Evolutionary conservation across 2,797 vertebrate genomes (phyloP).

Genomic region (Rallus crepitans): DNA sequence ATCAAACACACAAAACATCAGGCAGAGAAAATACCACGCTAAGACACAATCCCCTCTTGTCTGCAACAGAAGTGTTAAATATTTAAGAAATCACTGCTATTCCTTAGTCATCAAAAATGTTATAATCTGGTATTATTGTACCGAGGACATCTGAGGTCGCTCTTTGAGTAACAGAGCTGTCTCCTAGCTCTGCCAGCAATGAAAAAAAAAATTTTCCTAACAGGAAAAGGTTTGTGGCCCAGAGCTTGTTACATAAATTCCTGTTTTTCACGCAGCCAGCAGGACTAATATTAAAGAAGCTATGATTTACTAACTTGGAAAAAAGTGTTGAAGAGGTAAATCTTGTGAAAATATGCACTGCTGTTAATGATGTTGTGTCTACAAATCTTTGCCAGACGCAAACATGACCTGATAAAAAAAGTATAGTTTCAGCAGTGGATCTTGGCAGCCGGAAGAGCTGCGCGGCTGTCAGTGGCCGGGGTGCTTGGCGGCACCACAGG

Average conservation of each 20-base stretch:
- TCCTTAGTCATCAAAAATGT: slow-evolving; percentile 80
- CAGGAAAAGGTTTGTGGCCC: slow-evolving; percentile 83
- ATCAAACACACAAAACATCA: neutral
- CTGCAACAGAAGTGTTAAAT: slow-evolving; percentile 54
- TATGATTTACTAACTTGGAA: slow-evolving; percentile 76
- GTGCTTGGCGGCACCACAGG: rapidly evolving
- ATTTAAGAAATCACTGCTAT: slow-evolving; percentile 68
- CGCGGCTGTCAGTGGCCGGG: neutral
- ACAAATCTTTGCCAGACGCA: slow-evolving; percentile 54
- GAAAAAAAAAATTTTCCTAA: slow-evolving; percentile 77
- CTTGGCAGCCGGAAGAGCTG: neutral
- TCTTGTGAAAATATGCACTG: slow-evolving; percentile 69
- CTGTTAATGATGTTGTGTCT: slow-evolving; percentile 70
- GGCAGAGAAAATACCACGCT: neutral
- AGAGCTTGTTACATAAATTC: slow-evolving; percentile 83
- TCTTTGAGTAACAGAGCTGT: slow-evolving; percentile 78
- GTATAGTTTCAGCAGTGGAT: slow-evolving; percentile 1
- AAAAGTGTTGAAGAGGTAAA: slow-evolving; percentile 70
- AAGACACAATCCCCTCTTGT: neutral
- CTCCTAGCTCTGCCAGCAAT: slow-evolving; percentile 79
- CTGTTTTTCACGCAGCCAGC: slow-evolving; percentile 82
- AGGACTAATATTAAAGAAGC: slow-evolving; percentile 78
- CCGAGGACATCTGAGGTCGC: slow-evolving; percentile 83
- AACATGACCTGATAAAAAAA: slow-evolving; percentile 55
- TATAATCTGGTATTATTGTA: slow-evolving; percentile 77